Base-by-base conservation (phyloP, 2,888 invertebrate species). In the Itoplectis maculator region DNA sequence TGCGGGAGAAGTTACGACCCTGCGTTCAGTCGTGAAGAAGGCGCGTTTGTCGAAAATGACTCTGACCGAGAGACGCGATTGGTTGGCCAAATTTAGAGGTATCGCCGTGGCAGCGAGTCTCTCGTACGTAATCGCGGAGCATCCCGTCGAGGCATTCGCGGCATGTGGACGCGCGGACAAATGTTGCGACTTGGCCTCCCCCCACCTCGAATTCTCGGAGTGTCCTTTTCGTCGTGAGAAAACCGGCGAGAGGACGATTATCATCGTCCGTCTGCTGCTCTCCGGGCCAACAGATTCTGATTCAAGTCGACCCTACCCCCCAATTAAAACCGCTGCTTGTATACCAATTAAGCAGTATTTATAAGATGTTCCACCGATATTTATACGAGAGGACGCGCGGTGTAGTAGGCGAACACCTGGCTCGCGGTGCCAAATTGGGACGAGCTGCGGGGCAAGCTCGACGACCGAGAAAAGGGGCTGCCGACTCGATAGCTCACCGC, bases 321-420 rank as follows among this genome's bases (percentile, higher is more conserved):
- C 74, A 82, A 82, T 82, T 79, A 82, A 82, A 69, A 75, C 47
- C 18, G 54, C 75, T 49, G 45, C 56, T 49, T 29, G 23, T 70
- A 47, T 69, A 75, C 82, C 82, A 79, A 82, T 82, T 79, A 82
- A 78, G 70, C 70, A 69, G 74, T 82, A 82, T 79, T 82, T 72
- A 79, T 82, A 75, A 59, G 49, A 59, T 59, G 74, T 66, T 70
- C 37, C 15, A 35, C 65, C 35, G 61, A 66, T 75, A 70, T 82
- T 82, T 75, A 49, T 54, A 45, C 56, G 49, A 40, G 77, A 73
- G 73, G 51, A 61, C n/a, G 15, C 49, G 61, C 59, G 29, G 45
- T 61, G 78, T 59, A 40, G 59, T 63, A 74, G 13, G 74, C 20
- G 78, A 69, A 69, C 77, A 81, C 81, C 81, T 81, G 81, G 72